These are phyloP conservation scores for Micromys minutus DNA, from an alignment of 2,113 vertebrate species.

Conservation along the genomic window DNA sequence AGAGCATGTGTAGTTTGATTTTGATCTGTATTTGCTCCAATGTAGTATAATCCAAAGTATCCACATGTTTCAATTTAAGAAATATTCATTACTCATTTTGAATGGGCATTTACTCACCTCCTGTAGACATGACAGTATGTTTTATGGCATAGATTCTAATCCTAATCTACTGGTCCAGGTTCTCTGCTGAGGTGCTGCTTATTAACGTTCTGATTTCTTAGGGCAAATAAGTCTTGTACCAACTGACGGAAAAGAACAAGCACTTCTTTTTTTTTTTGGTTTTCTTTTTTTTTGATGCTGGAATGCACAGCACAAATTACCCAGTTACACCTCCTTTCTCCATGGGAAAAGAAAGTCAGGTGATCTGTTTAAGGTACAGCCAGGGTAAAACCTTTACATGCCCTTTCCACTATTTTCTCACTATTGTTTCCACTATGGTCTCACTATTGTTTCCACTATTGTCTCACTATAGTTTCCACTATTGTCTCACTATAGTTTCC, in stretches of 20 bases:
- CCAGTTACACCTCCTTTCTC: not conserved
- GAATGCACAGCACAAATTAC: not conserved
- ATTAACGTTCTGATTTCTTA: not conserved
- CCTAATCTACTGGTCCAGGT: not conserved
- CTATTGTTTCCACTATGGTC: conserved; percentile 19
- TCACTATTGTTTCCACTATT: conserved; percentile 15
- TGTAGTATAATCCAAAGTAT: not conserved
- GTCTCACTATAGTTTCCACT: conserved; percentile 23
- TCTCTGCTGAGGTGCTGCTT: not conserved
- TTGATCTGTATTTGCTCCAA: not conserved
- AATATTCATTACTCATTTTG: not conserved
- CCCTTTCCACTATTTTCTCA: not conserved
- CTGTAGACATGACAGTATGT: not conserved
- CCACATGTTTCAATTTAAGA: not conserved
- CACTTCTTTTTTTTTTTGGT: too few relatives aligned
- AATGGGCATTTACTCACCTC: not conserved
- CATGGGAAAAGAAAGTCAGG: not conserved
- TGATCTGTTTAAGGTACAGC: not conserved
- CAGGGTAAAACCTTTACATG: not conserved
- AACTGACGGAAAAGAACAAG: not conserved
- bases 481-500: conserved; percentile 6
- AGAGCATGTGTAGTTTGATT: not conserved
- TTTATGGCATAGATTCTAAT: not conserved
- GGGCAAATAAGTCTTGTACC: not conserved
- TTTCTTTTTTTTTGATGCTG: not conserved